phyloP scores from a whole-genome alignment of 2,113 vertebrate species.

The Chaetorhynchus papuensis region DNA sequence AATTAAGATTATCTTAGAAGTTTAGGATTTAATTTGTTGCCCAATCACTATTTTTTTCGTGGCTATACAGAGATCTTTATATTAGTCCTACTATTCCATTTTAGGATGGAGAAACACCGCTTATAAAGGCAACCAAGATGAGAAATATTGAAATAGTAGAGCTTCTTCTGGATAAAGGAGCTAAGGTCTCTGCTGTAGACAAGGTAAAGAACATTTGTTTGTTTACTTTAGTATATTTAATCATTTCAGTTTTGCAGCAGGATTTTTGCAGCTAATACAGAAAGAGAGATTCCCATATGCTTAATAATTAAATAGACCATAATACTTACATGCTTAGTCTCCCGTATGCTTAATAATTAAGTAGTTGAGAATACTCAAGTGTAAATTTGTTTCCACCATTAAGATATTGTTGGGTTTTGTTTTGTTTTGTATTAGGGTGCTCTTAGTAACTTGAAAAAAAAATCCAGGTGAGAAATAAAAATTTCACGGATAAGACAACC shows the following conservation, averaged over 20 bases:
- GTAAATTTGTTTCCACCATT: not conserved
- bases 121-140: conserved; percentile 99
- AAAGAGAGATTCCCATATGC: not conserved
- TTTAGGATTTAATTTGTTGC: not conserved
- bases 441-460: not conserved
- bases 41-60: not conserved
- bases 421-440: not conserved
- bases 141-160: conserved; percentile 97
- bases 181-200: conserved; percentile 92
- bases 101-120: conserved; percentile 93
- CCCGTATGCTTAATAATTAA: not conserved
- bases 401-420: not conserved
- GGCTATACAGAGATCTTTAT: not conserved
- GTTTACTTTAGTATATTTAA: not conserved
- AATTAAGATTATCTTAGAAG: not conserved
- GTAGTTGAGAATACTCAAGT: not conserved
- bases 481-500: not conserved
- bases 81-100: not conserved
- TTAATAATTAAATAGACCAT: not conserved
- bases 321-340: not conserved
- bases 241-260: not conserved
- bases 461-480: not conserved
- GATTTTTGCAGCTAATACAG: not conserved
- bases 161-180: conserved; percentile 93
- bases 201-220: conserved; percentile 77